These are phyloP conservation scores for Drosophila melanica DNA, from an alignment of 1,140 invertebrate genomes.

Conservation along the genomic window DNA sequence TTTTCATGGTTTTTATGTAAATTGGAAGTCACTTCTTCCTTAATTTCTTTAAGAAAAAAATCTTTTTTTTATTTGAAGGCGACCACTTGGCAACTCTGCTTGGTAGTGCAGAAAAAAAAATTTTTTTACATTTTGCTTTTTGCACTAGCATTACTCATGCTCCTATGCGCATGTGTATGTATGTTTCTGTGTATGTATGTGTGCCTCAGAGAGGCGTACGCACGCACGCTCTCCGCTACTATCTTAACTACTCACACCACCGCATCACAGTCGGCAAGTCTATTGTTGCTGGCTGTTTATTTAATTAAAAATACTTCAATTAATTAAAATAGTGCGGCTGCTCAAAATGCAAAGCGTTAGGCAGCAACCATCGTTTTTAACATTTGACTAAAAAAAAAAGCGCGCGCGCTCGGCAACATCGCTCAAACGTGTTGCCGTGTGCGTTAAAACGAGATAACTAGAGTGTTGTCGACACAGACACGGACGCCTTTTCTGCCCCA, in stretches of 20 bases:
- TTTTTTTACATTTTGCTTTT: slow-evolving; percentile 35
- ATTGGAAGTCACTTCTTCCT: slow-evolving; percentile 28
- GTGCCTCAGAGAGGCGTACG: slow-evolving; percentile 39
- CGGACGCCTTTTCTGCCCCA: slow-evolving; percentile 27
- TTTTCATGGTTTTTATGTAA: slow-evolving; percentile 49
- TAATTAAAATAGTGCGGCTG: slow-evolving; percentile 60
- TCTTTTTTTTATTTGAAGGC: slow-evolving; percentile 14
- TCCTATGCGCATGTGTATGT: slow-evolving; percentile 64
- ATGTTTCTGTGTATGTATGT: slow-evolving; percentile 41
- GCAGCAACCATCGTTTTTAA: slow-evolving; percentile 25
- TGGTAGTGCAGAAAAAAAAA: slow-evolving; percentile 55
- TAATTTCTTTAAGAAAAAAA: slow-evolving; percentile 2
- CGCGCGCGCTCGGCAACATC: slow-evolving; percentile 58
- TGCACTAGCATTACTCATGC: slow-evolving; percentile 76
- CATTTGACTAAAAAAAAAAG: slow-evolving; percentile 45
- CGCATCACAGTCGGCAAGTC: slow-evolving; percentile 27
- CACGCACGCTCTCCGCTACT: slow-evolving; percentile 35
- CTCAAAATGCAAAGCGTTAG: slow-evolving; percentile 50
- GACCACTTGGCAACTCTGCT: slow-evolving; percentile 68
- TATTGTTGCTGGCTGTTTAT: slow-evolving; percentile 56
- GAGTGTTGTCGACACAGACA: slow-evolving; percentile 39
- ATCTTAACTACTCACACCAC: slow-evolving; percentile 44
- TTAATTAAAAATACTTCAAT: slow-evolving; percentile 77
- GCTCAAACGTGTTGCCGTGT: slow-evolving; percentile 39
- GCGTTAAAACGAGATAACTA: slow-evolving; percentile 76